These are phyloP conservation scores for Cylloceria caligata DNA, from an alignment of 2,888 invertebrate genomes.

Conservation along the genomic window DNA sequence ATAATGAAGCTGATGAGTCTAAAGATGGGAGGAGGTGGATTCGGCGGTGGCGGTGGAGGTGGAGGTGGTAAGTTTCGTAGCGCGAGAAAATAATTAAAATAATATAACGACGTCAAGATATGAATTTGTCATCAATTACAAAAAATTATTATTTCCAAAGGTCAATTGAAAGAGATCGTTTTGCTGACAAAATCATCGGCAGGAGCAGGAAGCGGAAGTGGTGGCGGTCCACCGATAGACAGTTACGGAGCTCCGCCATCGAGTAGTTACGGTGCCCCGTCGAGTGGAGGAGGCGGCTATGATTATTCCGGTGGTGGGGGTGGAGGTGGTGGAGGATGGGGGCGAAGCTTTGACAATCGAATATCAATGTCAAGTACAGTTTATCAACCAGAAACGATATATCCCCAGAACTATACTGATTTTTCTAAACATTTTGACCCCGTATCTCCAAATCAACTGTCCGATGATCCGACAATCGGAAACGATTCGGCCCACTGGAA, in stretches of 20 bases:
- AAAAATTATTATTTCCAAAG: conserved; percentile 66
- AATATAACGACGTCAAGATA: conserved; percentile 3
- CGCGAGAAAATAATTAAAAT: conserved; percentile 76
- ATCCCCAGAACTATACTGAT: conserved; percentile 12
- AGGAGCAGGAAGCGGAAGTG: conserved; percentile 84
- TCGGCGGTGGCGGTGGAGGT: conserved; percentile 78
- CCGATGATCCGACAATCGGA: conserved; percentile 1
- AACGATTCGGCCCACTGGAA: conserved; percentile 20
- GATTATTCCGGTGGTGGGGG: conserved; percentile 79
- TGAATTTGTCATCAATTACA: conserved; percentile 15
- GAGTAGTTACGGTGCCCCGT: conserved; percentile 77
- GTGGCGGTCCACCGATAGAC: conserved; percentile 84
- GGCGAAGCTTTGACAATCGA: conserved; percentile 85
- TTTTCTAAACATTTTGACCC: conserved; percentile 24
- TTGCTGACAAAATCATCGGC: conserved; percentile 85
- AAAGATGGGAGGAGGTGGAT: conserved; percentile 74
- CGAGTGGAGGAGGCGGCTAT: conserved; percentile 76
- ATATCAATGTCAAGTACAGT: conserved; percentile 78
- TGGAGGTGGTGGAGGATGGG: conserved; percentile 85
- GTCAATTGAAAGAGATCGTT: conserved; percentile 79
- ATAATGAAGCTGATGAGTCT: conserved; percentile 78
- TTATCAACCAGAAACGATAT: conserved; percentile 70
- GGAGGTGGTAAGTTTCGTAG: conserved; percentile 83
- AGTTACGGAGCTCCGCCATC: conserved; percentile 80
- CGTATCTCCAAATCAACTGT: conserved; percentile 6